Base-by-base conservation (phyloP, 2,797 vertebrate species). In the Silurus aristotelis region DNA sequence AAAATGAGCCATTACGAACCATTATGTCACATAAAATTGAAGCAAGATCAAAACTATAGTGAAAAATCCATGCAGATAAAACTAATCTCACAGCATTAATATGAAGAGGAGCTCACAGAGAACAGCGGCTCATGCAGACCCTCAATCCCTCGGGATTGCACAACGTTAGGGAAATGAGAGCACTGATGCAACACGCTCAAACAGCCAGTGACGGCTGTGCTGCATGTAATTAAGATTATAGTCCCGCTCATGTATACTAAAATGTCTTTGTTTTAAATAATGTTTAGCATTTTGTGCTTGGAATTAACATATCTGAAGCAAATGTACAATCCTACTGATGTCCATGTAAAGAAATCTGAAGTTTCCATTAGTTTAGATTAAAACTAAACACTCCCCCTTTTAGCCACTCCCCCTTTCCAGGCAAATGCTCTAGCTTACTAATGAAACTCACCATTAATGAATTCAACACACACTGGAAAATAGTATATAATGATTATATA, bases 111-210 rank as follows among this genome's bases (percentile, higher is more conserved):
- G 22, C 80, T 64, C 13, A 55, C 66, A 15, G 76, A 66, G 67
- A 84, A 68, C 55, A 82, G 63, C 20, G 78, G 82, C 75, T 76
- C 55, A 31, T 31, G 73, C 77, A 82, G 84, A 84, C 20, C 6
- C 82, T 27, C 13, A 20, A 73, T 67, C 75, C 77, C 46, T 20
- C 17, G 67, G 64, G 84, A 85, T 48, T 86, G 60, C 76, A 52
- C 52, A 38, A 67, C 85, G 72, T 80, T 80, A 70, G 64, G 55
- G 68, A 81, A 83, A 80, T 68, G 72, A 85, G 67, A 80, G 61
- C 48, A 82, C 72, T 79, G 84, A 85, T 48, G 82, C 79, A 82
- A 78, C 12, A 68, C 48, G 19, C 71, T 82, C 56, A 71, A 19
- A 13, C 46, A 38, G 48, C 66, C 84, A 80, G 64, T 67, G 55